Conservation (phyloP, 2,888 invertebrate genomes). For the Xanthorhoe spadicearia region DNA sequence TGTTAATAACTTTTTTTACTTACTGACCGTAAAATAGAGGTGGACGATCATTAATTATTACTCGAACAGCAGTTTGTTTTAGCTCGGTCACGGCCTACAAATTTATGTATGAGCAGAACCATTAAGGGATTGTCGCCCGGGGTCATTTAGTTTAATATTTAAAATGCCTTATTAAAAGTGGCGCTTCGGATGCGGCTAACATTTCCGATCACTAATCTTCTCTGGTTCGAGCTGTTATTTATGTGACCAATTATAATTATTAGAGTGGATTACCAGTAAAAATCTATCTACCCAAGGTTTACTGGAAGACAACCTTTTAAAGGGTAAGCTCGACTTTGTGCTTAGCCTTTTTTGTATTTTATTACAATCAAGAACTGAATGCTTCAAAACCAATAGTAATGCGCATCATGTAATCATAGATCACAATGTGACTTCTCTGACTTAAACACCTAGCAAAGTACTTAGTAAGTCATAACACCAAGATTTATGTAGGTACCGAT, state of each 20-base stretch:
- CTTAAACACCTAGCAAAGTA: background rate
- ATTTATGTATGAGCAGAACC: constrained; percentile 78
- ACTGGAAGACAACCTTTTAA: too few relatives aligned
- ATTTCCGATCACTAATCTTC: constrained; percentile 5
- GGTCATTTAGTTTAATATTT: constrained; percentile 58
- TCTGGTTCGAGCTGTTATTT: background rate
- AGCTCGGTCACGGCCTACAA: constrained; percentile 74
- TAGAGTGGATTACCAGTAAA: background rate
- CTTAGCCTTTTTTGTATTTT: too few relatives aligned
- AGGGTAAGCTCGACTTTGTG: too few relatives aligned
- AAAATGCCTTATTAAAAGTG: constrained; percentile 33
- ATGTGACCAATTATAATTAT: background rate
- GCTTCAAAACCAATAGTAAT: too few relatives aligned
- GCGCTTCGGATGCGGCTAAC: constrained; percentile 41
- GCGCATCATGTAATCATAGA: too few relatives aligned
- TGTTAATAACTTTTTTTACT: constrained; percentile 72
- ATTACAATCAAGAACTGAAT: too few relatives aligned
- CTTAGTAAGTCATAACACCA: background rate
- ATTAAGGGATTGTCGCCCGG: constrained; percentile 77
- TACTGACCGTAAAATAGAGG: constrained; percentile 79
- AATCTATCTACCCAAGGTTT: too few relatives aligned
- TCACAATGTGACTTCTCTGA: background rate
- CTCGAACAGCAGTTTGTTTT: constrained; percentile 77
- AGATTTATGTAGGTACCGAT: background rate
- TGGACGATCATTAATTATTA: constrained; percentile 79